These are phyloP conservation scores for Poecilobothrus nobilitatus DNA, from an alignment of 2,888 invertebrate genomes.

Conservation along the genomic window DNA sequence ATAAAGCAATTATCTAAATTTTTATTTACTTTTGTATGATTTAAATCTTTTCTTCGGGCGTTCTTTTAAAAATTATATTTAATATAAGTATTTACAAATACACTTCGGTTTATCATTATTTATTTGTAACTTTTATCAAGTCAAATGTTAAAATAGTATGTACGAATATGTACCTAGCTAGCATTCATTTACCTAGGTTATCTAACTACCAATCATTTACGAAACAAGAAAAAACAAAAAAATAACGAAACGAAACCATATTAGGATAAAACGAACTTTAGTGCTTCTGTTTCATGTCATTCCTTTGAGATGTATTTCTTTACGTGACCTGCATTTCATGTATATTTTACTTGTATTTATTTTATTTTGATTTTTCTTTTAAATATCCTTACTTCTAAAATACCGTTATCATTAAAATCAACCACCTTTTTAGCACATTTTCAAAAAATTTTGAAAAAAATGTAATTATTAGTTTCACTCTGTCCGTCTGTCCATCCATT, in stretches of 20 bases:
- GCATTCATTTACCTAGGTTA: neutral
- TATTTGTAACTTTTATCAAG: neutral
- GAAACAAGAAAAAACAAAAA: too few relatives aligned
- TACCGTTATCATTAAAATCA: neutral
- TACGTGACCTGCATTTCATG: neutral
- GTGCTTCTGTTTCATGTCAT: constrained; percentile 1
- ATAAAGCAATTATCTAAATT: too few relatives aligned
- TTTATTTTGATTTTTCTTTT: neutral
- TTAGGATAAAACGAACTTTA: constrained; percentile 1
- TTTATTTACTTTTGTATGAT: too few relatives aligned
- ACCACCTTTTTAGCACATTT: neutral
- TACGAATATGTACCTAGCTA: too few relatives aligned
- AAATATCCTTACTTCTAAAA: neutral
- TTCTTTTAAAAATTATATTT: too few relatives aligned
- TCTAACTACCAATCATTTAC: neutral
- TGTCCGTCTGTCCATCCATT: too few relatives aligned
- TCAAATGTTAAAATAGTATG: neutral
- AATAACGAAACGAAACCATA: too few relatives aligned
- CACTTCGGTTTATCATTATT: neutral
- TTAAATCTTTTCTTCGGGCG: too few relatives aligned
- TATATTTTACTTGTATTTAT: neutral
- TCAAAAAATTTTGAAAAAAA: too few relatives aligned
- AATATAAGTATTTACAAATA: too few relatives aligned
- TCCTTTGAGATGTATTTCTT: neutral
- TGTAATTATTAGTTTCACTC: too few relatives aligned